These are phyloP conservation scores for Alentia gelatinosa DNA, from an alignment of 2,888 invertebrate species.

Conservation along the genomic window DNA sequence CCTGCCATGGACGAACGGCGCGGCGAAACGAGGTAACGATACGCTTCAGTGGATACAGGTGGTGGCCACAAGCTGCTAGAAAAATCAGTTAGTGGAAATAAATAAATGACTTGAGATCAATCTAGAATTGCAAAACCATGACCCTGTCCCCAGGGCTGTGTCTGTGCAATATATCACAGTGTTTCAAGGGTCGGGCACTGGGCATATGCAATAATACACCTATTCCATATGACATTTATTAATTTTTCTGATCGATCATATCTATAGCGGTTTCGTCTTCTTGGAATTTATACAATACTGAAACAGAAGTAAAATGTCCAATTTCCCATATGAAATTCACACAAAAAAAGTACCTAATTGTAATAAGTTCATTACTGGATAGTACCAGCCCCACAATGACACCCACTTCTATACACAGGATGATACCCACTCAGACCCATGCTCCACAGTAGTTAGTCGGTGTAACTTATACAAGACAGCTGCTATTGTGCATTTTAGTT, in stretches of 20 bases:
- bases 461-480: background rate
- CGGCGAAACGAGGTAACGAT: background rate
- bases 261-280: background rate
- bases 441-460: background rate
- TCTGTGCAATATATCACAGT: background rate
- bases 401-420: background rate
- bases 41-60: background rate
- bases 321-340: too few relatives aligned
- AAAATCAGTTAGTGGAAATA: conserved; percentile 14
- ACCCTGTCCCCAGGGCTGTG: background rate
- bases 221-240: background rate
- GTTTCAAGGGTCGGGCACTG: too few relatives aligned
- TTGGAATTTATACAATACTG: too few relatives aligned
- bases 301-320: too few relatives aligned
- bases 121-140: background rate
- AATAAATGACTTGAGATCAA: conserved; percentile 14
- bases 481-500: background rate
- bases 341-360: too few relatives aligned
- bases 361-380: too few relatives aligned
- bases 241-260: background rate
- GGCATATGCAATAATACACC: background rate
- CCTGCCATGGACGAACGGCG: background rate
- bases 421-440: background rate
- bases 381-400: too few relatives aligned
- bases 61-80: background rate